Evolutionary conservation across 1,140 invertebrate species (phyloP).

Genomic region (Palaemon carinicauda): DNA sequence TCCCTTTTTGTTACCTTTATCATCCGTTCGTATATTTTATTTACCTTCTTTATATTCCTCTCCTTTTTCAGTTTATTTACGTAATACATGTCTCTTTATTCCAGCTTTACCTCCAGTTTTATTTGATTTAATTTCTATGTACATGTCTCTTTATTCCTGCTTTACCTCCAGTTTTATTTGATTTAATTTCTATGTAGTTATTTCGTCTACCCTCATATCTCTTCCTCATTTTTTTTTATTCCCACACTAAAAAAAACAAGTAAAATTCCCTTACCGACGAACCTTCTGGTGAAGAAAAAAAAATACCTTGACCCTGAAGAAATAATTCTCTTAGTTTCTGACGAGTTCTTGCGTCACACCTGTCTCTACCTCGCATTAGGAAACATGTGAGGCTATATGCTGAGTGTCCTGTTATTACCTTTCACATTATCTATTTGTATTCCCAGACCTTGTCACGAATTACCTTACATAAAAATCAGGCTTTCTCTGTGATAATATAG

Average conservation of each 20-base stretch:
- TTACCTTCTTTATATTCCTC: background rate
- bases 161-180: background rate
- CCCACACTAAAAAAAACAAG: too few relatives aligned
- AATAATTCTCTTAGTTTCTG: too few relatives aligned
- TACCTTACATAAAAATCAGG: too few relatives aligned
- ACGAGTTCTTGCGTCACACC: too few relatives aligned
- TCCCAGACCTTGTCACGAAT: too few relatives aligned
- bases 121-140: background rate
- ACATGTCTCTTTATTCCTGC: background rate
- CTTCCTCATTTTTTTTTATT: background rate
- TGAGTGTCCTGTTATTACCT: too few relatives aligned
- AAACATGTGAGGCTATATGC: too few relatives aligned
- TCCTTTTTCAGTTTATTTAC: background rate
- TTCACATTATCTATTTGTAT: too few relatives aligned
- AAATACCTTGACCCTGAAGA: too few relatives aligned
- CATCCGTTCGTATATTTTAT: background rate
- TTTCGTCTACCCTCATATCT: background rate
- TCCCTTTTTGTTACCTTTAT: background rate
- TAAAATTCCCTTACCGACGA: background rate
- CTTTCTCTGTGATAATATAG: too few relatives aligned
- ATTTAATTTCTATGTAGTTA: background rate
- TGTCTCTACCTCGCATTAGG: too few relatives aligned
- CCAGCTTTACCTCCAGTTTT: background rate
- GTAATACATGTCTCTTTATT: background rate
- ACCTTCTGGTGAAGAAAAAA: background rate